These are phyloP conservation scores for Mesembrinibis cayennensis DNA, from an alignment of 2,113 vertebrate species.

Conservation along the genomic window DNA sequence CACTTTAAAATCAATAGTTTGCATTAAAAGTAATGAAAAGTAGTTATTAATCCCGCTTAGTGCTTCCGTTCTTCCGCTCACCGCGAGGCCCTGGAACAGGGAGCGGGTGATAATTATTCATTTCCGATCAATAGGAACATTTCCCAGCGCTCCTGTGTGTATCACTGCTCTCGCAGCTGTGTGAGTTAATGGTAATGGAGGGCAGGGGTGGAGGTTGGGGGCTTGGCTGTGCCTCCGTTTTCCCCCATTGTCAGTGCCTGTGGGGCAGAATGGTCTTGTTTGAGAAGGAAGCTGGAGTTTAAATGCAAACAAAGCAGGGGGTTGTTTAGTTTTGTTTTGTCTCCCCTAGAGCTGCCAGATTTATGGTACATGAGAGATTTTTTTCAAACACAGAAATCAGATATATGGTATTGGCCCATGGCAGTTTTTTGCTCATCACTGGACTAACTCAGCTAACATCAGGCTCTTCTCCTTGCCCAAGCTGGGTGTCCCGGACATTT, in stretches of 20 bases:
- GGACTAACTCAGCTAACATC: background rate
- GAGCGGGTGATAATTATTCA: conserved; percentile 74
- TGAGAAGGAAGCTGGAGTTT: background rate
- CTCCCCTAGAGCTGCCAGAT: background rate
- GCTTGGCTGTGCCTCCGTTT: background rate
- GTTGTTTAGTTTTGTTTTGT: background rate
- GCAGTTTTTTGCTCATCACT: background rate
- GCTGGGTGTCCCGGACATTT: background rate
- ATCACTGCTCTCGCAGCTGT: background rate
- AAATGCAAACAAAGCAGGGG: background rate
- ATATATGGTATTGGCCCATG: background rate
- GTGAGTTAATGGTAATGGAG: background rate
- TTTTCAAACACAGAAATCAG: background rate
- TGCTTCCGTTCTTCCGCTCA: conserved; percentile 70
- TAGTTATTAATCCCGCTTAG: conserved; percentile 78
- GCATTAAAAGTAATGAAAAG: conserved; percentile 82
- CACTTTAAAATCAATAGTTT: conserved; percentile 83
- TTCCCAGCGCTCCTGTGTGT: conserved; percentile 46
- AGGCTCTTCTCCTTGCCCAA: background rate
- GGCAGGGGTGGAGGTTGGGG: background rate
- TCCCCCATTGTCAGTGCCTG: rapidly evolving
- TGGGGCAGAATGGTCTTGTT: background rate
- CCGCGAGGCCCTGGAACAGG: conserved; percentile 56
- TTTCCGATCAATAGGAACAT: conserved; percentile 72
- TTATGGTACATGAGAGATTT: background rate